Conservation (phyloP, 2,113 vertebrate genomes). For the Chloropsis cyanopogon region DNA sequence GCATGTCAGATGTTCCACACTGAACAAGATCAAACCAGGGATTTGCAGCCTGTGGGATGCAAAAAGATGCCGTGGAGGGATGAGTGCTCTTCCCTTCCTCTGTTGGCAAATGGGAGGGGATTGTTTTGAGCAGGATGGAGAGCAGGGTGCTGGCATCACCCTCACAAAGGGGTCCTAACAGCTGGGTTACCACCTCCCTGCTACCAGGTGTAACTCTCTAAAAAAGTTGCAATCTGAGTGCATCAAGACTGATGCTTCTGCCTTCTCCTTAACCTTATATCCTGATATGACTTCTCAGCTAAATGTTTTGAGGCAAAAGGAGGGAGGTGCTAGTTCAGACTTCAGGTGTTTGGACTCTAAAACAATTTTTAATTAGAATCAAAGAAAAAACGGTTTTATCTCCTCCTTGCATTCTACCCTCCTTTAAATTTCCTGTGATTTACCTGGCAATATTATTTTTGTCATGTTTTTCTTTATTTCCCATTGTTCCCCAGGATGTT, state of each 20-base stretch:
- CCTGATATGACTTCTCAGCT: neutral
- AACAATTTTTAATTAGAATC: neutral
- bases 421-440: neutral
- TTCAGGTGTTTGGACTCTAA: neutral
- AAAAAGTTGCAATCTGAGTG: neutral
- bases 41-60: slow-evolving; percentile 60
- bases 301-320: neutral
- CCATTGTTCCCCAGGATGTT: neutral
- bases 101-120: neutral
- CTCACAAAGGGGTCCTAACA: neutral
- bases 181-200: neutral
- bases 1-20: slow-evolving; percentile 45
- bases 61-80: slow-evolving; percentile 7
- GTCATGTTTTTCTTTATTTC: neutral
- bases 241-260: neutral
- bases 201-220: neutral
- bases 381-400: neutral
- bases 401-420: neutral
- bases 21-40: slow-evolving; percentile 46
- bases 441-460: neutral
- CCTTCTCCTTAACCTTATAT: neutral
- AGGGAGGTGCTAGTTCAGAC: neutral
- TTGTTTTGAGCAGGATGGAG: accelerated
- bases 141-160: neutral
- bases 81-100: neutral